Conservation (phyloP, 1,140 invertebrate genomes). For the Physella acuta region DNA sequence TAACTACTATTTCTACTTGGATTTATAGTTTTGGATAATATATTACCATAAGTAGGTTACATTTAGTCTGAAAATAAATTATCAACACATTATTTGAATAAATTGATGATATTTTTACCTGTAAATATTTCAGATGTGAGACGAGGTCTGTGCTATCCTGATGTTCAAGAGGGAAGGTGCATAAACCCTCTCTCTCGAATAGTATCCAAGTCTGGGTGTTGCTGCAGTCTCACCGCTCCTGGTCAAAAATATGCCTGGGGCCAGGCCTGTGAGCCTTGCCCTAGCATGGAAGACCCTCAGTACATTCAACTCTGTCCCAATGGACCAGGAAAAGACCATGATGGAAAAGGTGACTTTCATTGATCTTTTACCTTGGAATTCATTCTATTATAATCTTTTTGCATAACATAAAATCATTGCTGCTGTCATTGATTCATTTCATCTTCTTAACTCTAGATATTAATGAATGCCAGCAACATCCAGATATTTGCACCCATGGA, state of each 20-base stretch:
- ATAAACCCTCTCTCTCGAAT: constrained; percentile 73
- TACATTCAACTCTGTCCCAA: constrained; percentile 78
- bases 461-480: constrained; percentile 56
- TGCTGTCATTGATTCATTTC: not conserved
- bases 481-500: constrained; percentile 56
- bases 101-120: too few species aligned
- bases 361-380: not conserved
- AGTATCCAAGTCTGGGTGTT: constrained; percentile 83
- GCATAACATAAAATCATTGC: not conserved
- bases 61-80: too few species aligned
- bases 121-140: constrained; percentile 82
- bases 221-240: constrained; percentile 73
- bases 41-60: too few species aligned
- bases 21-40: too few species aligned
- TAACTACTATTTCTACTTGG: too few species aligned
- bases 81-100: too few species aligned
- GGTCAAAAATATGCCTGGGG: constrained; percentile 78
- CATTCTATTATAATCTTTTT: not conserved
- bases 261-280: constrained; percentile 77
- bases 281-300: constrained; percentile 70
- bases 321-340: constrained; percentile 78
- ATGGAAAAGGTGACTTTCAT: constrained; percentile 68
- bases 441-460: constrained; percentile 45
- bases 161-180: constrained; percentile 75
- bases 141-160: constrained; percentile 79